A percentile compares a stretch with the other conserved stretches of the same genome.
Conservation (phyloP, 2,797 vertebrate genomes). For the Anableps anableps region DNA sequence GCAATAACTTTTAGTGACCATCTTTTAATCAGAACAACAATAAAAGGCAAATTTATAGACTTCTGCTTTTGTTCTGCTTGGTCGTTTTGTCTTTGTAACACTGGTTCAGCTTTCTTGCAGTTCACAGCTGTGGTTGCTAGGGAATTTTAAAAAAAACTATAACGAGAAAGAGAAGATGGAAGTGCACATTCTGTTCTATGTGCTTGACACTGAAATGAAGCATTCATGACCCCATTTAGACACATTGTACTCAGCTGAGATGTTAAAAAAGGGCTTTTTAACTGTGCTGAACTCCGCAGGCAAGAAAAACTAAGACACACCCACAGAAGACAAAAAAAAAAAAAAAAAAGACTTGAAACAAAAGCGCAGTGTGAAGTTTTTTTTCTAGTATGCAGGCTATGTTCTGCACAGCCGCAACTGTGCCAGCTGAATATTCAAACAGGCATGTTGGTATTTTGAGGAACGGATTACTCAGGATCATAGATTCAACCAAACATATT, state of each 20-base stretch:
- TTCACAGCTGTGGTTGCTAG: constrained; percentile 31
- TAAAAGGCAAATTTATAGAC: background rate
- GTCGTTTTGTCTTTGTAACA: background rate
- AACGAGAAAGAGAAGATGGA: constrained; percentile 29
- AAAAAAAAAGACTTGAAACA: constrained; percentile 6
- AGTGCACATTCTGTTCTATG: constrained; percentile 52
- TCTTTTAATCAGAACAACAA: background rate
- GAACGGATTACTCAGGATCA: constrained; percentile 40
- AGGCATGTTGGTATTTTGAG: constrained; percentile 44
- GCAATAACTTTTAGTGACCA: background rate
- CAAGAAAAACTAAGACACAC: background rate
- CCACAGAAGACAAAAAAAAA: background rate
- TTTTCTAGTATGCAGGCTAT: constrained; percentile 11
- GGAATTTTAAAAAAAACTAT: constrained; percentile 42
- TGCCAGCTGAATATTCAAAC: constrained; percentile 36
- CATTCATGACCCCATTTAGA: constrained; percentile 62
- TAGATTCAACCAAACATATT: constrained; percentile 34
- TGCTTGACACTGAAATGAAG: constrained; percentile 41
- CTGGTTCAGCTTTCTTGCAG: constrained; percentile 5
- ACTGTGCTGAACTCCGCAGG: constrained; percentile 1
- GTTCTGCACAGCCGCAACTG: constrained; percentile 7
- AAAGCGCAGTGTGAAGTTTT: constrained; percentile 13
- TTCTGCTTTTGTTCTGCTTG: background rate
- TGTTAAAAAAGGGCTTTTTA: constrained; percentile 8
- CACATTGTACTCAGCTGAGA: constrained; percentile 42